A percentile compares a stretch with the other conserved stretches of the same genome.
Conservation (phyloP, 2,797 vertebrate species). For the Myiotriccus ornatus region DNA sequence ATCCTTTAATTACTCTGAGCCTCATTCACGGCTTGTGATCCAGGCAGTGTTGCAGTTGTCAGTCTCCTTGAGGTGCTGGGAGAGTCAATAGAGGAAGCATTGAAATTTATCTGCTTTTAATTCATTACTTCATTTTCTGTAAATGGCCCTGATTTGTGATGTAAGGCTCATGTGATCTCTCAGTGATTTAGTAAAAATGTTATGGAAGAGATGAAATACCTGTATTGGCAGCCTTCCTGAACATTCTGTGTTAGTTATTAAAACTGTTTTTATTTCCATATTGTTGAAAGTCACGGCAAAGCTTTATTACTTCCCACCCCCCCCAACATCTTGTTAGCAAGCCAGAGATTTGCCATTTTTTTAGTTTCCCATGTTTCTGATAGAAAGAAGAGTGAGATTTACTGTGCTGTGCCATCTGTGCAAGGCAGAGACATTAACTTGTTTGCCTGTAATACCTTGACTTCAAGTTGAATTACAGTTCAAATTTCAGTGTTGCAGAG, state of each 20-base stretch:
- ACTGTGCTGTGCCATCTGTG: neutral
- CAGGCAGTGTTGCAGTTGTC: neutral
- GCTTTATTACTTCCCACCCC: neutral
- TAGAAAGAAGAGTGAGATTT: neutral
- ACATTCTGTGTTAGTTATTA: neutral
- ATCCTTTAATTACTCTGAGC: neutral
- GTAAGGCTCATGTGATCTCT: neutral
- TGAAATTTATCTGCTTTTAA: neutral
- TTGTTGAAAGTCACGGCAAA: neutral
- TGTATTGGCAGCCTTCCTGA: neutral
- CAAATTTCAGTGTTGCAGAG: neutral
- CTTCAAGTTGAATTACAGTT: neutral
- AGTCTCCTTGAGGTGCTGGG: neutral
- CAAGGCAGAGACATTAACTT: neutral
- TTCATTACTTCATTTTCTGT: neutral
- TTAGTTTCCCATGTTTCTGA: neutral
- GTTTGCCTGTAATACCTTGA: neutral
- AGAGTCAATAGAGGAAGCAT: neutral
- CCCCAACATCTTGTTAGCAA: neutral
- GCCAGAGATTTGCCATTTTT: neutral
- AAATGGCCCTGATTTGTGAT: neutral
- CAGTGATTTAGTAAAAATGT: neutral
- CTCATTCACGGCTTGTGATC: neutral
- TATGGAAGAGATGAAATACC: neutral
- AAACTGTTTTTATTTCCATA: neutral